Conservation (phyloP, 2,888 invertebrate genomes). For the Pocota personata region DNA sequence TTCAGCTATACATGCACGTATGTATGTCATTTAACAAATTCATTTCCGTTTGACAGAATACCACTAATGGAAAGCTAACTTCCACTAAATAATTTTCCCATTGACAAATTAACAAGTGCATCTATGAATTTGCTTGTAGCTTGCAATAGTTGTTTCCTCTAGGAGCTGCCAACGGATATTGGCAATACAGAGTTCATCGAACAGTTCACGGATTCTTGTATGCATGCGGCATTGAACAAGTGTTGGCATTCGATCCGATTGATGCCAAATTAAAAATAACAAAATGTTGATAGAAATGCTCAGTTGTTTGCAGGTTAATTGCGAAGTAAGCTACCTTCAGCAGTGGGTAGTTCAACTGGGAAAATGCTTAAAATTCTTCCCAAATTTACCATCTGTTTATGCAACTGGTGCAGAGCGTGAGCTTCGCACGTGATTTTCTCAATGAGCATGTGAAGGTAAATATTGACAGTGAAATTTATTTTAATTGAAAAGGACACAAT, state of each 20-base stretch:
- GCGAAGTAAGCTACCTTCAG: constrained; percentile 30
- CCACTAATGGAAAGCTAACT: not conserved
- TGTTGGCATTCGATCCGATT: constrained; percentile 24
- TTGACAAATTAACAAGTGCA: not conserved
- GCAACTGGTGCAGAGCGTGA: constrained; percentile 24
- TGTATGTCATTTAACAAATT: not conserved
- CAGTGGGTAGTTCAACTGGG: not conserved
- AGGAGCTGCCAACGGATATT: constrained; percentile 37
- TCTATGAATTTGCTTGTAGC: not conserved
- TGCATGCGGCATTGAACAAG: constrained; percentile 34
- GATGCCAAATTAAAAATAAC: constrained; percentile 55
- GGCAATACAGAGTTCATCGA: constrained; percentile 5
- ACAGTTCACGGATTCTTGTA: constrained; percentile 38
- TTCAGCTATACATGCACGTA: not conserved
- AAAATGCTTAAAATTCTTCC: constrained; percentile 7
- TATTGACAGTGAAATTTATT: not conserved
- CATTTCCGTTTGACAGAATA: not conserved
- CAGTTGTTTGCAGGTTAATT: constrained; percentile 32
- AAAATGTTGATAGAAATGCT: constrained; percentile 16
- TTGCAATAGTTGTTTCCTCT: constrained; percentile 6
- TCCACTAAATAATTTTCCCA: not conserved
- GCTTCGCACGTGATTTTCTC: constrained; percentile 23
- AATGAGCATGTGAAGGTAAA: constrained; percentile 4
- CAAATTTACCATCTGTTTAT: constrained; percentile 42
- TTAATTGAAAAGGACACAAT: not conserved